Evolutionary conservation across 2,888 invertebrate genomes (phyloP).

Genomic region (Chymomyza caudatula): DNA sequence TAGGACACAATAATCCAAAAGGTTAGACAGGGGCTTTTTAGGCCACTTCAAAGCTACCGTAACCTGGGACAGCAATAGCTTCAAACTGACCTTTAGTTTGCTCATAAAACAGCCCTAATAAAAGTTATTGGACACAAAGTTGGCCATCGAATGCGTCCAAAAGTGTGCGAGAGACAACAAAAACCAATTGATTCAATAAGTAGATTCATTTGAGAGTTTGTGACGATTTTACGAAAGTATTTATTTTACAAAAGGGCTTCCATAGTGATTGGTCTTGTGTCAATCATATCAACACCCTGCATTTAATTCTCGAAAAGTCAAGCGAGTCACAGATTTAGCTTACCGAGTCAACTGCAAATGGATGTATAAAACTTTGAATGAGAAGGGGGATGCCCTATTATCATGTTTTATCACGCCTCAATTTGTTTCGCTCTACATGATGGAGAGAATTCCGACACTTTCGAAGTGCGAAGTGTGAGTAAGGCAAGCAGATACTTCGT

Average conservation of each 20-base stretch:
- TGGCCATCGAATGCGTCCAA: not conserved
- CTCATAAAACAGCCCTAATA: not conserved
- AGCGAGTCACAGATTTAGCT: no score
- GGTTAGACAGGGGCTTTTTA: not conserved
- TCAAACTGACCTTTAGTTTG: not conserved
- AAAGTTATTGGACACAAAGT: not conserved
- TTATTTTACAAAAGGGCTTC: not conserved
- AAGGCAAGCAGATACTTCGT: no score
- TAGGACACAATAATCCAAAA: slow-evolving; percentile 40
- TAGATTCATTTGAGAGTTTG: not conserved
- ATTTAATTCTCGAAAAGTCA: no score
- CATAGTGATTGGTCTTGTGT: no score
- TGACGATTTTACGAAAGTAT: not conserved
- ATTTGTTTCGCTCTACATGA: no score
- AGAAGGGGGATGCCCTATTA: no score
- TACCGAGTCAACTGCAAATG: no score
- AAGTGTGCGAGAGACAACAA: not conserved
- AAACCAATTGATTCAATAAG: not conserved
- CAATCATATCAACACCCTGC: no score
- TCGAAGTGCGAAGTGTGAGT: no score
- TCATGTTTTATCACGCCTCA: no score
- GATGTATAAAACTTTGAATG: no score
- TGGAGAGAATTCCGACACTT: no score
- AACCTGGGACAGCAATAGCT: slow-evolving; percentile 5
- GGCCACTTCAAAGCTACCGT: slow-evolving; percentile 43